Evolutionary conservation across 2,888 invertebrate species (phyloP).

Genomic region (Ophioninae sp.): DNA sequence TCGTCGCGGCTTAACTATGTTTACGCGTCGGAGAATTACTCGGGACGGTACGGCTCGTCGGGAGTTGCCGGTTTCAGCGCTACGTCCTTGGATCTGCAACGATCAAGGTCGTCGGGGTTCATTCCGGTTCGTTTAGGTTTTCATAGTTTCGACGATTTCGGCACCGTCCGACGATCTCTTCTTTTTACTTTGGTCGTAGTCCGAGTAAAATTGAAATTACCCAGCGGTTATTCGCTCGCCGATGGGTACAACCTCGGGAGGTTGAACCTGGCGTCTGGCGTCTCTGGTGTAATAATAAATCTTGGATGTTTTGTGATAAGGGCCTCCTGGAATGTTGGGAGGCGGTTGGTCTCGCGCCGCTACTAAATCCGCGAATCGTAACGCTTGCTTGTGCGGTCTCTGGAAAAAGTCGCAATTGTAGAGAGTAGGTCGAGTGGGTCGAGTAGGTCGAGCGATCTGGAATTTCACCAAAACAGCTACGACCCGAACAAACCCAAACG

Average conservation of each 20-base stretch:
- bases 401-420: constrained; percentile 73
- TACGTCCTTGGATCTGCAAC: constrained; percentile 70
- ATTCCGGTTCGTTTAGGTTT: constrained; percentile 20
- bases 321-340: constrained; percentile 91
- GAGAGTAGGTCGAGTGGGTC: neutral
- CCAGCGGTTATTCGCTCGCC: constrained; percentile 80
- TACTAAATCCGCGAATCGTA: constrained; percentile 87
- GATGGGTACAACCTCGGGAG: constrained; percentile 84
- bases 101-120: too few relatives aligned
- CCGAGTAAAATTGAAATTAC: constrained; percentile 71
- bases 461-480: too few relatives aligned
- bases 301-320: constrained; percentile 88
- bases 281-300: constrained; percentile 94
- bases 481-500: too few relatives aligned
- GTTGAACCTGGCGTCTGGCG: constrained; percentile 89
- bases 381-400: constrained; percentile 84
- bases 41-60: constrained; percentile 81
- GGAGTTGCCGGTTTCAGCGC: constrained; percentile 82
- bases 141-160: neutral
- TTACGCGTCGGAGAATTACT: constrained; percentile 40
- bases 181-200: neutral
- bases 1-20: constrained; percentile 39
- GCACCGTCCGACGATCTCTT: neutral
- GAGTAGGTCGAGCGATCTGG: too few relatives aligned
- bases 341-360: constrained; percentile 90